phyloP scores from a whole-genome alignment of 1,140 invertebrate genomes.

The Dreissena rostriformis region DNA sequence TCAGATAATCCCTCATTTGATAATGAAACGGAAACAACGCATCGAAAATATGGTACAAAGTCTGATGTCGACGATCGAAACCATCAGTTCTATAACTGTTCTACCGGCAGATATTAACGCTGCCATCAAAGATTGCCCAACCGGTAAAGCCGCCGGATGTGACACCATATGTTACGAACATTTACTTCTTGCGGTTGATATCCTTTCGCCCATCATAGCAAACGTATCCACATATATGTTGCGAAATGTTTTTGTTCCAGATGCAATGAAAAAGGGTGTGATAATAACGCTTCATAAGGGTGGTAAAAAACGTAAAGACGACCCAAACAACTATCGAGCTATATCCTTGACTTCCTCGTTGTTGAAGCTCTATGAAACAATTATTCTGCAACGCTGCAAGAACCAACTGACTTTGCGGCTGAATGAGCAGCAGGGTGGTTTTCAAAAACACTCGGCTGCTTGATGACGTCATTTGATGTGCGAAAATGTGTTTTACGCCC shows the following conservation, averaged over 20 bases:
- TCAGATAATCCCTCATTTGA: slow-evolving; percentile 1
- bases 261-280: slow-evolving; percentile 28
- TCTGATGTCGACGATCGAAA: too few relatives aligned
- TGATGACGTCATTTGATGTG: slow-evolving; percentile 16
- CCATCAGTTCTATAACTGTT: not conserved
- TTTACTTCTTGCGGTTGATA: slow-evolving; percentile 1
- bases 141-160: slow-evolving; percentile 4
- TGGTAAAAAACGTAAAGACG: slow-evolving; percentile 15
- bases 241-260: not conserved
- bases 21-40: not conserved
- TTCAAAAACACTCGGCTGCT: slow-evolving; percentile 16
- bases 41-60: too few relatives aligned
- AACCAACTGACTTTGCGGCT: not conserved
- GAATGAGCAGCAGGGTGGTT: slow-evolving; percentile 11
- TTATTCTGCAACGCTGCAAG: slow-evolving; percentile 5
- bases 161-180: slow-evolving; percentile 34
- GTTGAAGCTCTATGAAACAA: slow-evolving; percentile 28
- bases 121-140: slow-evolving; percentile 3
- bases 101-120: not conserved
- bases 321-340: slow-evolving; percentile 32
- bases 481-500: not conserved
- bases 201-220: not conserved
- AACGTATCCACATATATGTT: slow-evolving; percentile 24
- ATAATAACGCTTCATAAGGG: slow-evolving; percentile 18
- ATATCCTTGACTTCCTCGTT: slow-evolving; percentile 16